Evolutionary conservation across 2,888 invertebrate species (phyloP), one percentile per base, ranked within the genome.

Genomic region (Clusia tigrina): DNA sequence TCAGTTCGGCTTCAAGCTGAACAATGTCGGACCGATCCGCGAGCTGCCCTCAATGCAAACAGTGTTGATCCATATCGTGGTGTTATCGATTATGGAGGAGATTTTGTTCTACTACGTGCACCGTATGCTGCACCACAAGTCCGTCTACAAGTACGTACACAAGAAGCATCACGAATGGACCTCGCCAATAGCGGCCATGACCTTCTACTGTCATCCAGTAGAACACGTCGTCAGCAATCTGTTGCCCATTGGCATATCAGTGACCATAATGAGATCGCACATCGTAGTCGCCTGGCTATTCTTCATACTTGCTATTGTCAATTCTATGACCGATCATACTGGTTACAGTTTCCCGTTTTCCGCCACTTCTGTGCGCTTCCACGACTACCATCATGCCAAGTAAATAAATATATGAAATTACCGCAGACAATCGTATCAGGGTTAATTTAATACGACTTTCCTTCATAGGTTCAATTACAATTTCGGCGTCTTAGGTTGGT

Each of bases 111-210:
- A 94, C 80, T 94, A 94, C 80, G 89, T 90, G 1, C 94, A 94
- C 83, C 89, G 93, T 87, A 78, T 92, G 64, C 83, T 93, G 37
- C 94, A 94, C 78, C 88, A 89, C 73, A 88, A 89, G 54, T 82
- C 85, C 57, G 78, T 94, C 25, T 94, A 94, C 84, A 91, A 90
- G 74, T 86, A 88, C 76, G 89, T 94, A 67, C 94, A 94, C 82
- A 94, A 94, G 81, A 87, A 89, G 73, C 94, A 94, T 78, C 94
- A 94, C 73, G 92, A 94, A 80, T 94, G 93, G 93, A 92, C 91
- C 1, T 89, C 93, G 0, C 93, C 94, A 0, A 88, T 94, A 54
- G 91, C 93, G 0, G 88, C 92, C 2, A 89, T 91, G 0, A 89
- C 91, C 1, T 84, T 92, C 46, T 93, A 93, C 78, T 90, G 91